These are phyloP conservation scores for Amphibalanus amphitrite DNA, from an alignment of 1,140 invertebrate genomes.

Conservation along the genomic window DNA sequence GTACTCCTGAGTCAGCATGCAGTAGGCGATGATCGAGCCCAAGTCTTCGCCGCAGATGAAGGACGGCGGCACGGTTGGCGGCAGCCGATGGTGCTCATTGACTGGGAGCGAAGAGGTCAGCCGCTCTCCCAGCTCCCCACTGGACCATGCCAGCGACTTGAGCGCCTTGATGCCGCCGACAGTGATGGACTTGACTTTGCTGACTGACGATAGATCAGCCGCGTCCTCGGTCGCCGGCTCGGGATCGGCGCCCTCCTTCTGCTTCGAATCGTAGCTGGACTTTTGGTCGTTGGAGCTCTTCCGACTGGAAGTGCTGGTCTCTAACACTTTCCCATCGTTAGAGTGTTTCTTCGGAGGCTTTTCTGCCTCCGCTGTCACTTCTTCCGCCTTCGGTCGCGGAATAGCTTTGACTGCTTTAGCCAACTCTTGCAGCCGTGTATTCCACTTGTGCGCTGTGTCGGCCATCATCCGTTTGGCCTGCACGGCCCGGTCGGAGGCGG, in stretches of 20 bases:
- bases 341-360: background rate
- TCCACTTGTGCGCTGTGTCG: background rate
- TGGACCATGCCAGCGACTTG: background rate
- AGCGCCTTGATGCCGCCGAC: background rate
- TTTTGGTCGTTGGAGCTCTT: background rate
- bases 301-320: background rate
- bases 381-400: background rate
- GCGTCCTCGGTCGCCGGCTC: background rate
- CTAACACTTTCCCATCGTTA: background rate
- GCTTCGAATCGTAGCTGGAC: background rate
- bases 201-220: background rate
- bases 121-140: background rate
- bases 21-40: background rate
- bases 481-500: background rate
- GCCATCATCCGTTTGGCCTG: background rate
- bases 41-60: background rate
- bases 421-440: background rate
- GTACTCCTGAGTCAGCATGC: background rate
- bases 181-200: slow-evolving; percentile 1
- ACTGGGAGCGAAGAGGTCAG: background rate
- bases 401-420: background rate
- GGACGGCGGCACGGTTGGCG: background rate
- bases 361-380: background rate
- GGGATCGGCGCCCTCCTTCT: background rate
- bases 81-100: background rate